A percentile compares a stretch with the other conserved stretches of the same genome.
Conservation (phyloP, 2,113 vertebrate species). For the Microcebus jonahi region DNA sequence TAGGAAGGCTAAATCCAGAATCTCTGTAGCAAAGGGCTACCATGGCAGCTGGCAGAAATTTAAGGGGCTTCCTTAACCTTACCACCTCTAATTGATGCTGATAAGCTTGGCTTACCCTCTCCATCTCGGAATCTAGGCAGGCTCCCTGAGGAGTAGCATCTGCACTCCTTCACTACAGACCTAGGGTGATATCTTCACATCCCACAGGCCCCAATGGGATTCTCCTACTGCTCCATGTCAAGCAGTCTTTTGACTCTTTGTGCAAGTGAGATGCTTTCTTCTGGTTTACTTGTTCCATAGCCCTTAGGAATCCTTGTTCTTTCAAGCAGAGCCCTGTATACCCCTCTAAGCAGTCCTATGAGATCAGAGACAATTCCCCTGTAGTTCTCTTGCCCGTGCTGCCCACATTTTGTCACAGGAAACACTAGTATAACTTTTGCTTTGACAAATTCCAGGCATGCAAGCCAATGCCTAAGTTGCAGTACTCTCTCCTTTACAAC, state of each 20-base stretch:
- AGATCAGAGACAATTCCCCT: neutral
- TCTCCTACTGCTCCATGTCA: neutral
- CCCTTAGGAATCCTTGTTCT: neutral
- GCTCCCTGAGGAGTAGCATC: neutral
- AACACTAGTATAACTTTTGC: neutral
- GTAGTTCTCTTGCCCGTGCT: neutral
- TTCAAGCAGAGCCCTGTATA: neutral
- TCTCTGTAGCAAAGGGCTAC: neutral
- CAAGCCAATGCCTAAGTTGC: neutral
- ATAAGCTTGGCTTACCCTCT: neutral
- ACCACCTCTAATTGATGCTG: neutral
- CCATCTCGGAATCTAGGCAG: neutral
- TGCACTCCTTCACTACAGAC: neutral
- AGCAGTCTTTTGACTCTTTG: neutral
- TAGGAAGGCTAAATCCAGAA: neutral
- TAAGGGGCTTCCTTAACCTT: neutral
- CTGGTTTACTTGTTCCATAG: no score
- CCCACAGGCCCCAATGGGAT: neutral
- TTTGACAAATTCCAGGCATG: neutral
- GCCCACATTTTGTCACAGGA: neutral
- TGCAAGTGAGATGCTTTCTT: neutral
- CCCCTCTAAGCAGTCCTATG: neutral
- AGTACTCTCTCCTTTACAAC: neutral
- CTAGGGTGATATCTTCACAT: neutral
- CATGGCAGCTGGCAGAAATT: neutral